These are phyloP conservation scores for Magallana angulata DNA, from an alignment of 1,140 invertebrate species.

Conservation along the genomic window DNA sequence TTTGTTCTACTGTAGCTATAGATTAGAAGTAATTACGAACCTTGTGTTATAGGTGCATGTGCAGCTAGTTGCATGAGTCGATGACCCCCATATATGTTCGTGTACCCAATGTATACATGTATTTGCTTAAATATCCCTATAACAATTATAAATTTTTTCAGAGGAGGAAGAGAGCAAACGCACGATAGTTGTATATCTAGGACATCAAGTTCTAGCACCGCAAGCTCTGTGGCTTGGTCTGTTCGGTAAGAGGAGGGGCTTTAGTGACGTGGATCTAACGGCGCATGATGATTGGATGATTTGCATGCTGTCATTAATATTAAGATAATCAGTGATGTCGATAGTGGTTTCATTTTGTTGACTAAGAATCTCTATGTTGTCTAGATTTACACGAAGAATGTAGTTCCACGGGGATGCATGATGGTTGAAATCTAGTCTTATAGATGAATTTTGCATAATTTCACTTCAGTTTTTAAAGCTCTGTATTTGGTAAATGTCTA, in stretches of 20 bases:
- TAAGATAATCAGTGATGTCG: too few relatives aligned
- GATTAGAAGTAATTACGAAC: neutral
- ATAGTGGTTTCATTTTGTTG: too few relatives aligned
- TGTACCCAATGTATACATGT: neutral
- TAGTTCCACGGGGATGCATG: too few relatives aligned
- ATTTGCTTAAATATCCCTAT: neutral
- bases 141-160: slow-evolving; percentile 15
- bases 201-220: slow-evolving; percentile 1
- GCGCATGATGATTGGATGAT: neutral
- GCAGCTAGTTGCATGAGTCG: neutral
- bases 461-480: too few relatives aligned
- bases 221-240: slow-evolving; percentile 18
- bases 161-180: slow-evolving; percentile 2
- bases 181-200: neutral
- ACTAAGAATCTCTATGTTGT: too few relatives aligned
- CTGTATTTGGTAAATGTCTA: too few relatives aligned
- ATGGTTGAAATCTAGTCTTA: too few relatives aligned
- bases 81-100: too few relatives aligned
- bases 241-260: neutral
- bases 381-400: too few relatives aligned
- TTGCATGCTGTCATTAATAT: neutral
- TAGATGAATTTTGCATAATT: too few relatives aligned
- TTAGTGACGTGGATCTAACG: neutral
- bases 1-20: neutral
- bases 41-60: neutral